Base-by-base conservation (phyloP, 1,140 invertebrate species). In the Pachyrhynchus sulphureomaculatus region DNA sequence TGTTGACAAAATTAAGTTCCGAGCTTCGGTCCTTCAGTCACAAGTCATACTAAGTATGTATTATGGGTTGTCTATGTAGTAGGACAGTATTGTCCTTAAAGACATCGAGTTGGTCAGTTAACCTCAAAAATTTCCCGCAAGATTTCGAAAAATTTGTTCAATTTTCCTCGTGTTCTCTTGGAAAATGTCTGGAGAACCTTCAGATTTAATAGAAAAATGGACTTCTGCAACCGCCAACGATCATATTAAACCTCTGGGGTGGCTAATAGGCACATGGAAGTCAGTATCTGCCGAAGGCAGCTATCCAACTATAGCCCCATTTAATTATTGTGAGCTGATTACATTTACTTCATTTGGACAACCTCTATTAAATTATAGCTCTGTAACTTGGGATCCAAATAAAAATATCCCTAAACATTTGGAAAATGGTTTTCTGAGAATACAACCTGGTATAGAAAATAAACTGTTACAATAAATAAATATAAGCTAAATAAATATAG, bases 351-450 rank as follows among this genome's bases (percentile, higher is more conserved):
- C 80, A 29, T 74, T 70, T 72, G 86, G 85, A 18, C 84, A 86
- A 62, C 86, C 86, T 13, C 81, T 84, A 76, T 76, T 84, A 12
- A 82, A 80, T 68, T 87, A 81, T 65, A 73, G 73, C 10, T 81
- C 81, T 2, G 76, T 74, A 65, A 83, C 83, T 1, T 83, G 77
- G 75, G 72, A 86, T 66, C 72, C 80, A 0, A 78, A 80, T 26
- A 81, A 75, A 18, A 78, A 80, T 10, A 79, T 72, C 15, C 84
- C 83, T 0, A 81, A 88, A 80, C 86, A 88, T 68, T 75, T 83
- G 57, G 86, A 88, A 72, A 70, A 79, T 52, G 87, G 86, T 0
- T 87, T 86, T 72, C 69, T 88, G 1, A 77, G 82, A 33, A 80
- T 86, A 9, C 77, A 83, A 12, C 39, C 39, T 1, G 39, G 39